Evolutionary conservation across 2,888 invertebrate genomes (phyloP).

Genomic region (Pterobdella sp.): DNA sequence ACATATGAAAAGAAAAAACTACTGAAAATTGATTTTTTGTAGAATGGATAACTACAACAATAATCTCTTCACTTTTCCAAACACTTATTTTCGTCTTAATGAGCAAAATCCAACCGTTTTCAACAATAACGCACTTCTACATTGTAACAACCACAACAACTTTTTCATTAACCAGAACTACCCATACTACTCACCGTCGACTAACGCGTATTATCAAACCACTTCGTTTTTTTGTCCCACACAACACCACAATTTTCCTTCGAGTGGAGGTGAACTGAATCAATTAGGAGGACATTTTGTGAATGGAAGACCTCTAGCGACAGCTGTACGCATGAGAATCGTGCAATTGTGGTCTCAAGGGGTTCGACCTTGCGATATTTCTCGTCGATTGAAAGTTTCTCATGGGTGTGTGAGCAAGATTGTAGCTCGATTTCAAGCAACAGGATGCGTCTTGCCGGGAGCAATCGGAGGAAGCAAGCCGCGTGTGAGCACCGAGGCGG

Average conservation of each 20-base stretch:
- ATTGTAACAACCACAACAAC: neutral
- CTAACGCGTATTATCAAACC: neutral
- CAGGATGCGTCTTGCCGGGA: slow-evolving; percentile 86
- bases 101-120: neutral
- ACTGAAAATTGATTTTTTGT: too few relatives aligned
- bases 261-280: slow-evolving; percentile 74
- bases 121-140: neutral
- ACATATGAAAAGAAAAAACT: too few relatives aligned
- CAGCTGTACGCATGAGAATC: slow-evolving; percentile 75
- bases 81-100: neutral
- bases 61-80: neutral
- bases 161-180: neutral
- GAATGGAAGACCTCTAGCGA: slow-evolving; percentile 81
- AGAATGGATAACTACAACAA: neutral
- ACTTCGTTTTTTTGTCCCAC: neutral
- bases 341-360: slow-evolving; percentile 83
- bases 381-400: slow-evolving; percentile 64
- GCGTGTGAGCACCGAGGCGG: slow-evolving; percentile 74
- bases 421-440: slow-evolving; percentile 65
- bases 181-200: neutral
- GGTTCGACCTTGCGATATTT: slow-evolving; percentile 85
- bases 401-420: slow-evolving; percentile 93
- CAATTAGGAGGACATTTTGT: slow-evolving; percentile 92
- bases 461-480: slow-evolving; percentile 93
- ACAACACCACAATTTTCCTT: slow-evolving; percentile 8